These are phyloP conservation scores for Bombus sylvicola DNA, from an alignment of 1,140 invertebrate species.

Conservation along the genomic window DNA sequence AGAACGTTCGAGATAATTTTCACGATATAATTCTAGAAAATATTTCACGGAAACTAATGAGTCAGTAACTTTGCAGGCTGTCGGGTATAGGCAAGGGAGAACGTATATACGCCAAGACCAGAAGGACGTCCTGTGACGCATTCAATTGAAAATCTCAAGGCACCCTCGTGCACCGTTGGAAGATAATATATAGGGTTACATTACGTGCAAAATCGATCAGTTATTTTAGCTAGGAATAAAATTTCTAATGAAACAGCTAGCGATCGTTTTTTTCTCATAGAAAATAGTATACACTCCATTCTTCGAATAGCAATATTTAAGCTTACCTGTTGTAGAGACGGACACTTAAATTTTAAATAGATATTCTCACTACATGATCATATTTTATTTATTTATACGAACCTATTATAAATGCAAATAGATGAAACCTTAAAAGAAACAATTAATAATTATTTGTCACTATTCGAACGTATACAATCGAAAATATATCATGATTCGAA, in stretches of 20 bases:
- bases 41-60: slow-evolving; percentile 43
- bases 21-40: slow-evolving; percentile 58
- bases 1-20: not conserved
- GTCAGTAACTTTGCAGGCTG: slow-evolving; percentile 58
- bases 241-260: slow-evolving; percentile 38
- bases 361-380: not conserved
- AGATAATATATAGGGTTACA: slow-evolving; percentile 71
- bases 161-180: slow-evolving; percentile 73
- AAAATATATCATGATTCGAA: not conserved
- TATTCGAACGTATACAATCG: not conserved
- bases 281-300: not conserved
- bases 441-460: not conserved
- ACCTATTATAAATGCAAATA: not conserved
- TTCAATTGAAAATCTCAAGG: slow-evolving; percentile 81
- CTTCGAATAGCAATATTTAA: not conserved
- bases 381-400: not conserved
- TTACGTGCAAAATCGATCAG: slow-evolving; percentile 69
- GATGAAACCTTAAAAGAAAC: not conserved
- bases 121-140: slow-evolving; percentile 80
- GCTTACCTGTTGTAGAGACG: not conserved
- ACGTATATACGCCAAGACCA: slow-evolving; percentile 71
- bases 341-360: not conserved
- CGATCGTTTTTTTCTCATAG: not conserved
- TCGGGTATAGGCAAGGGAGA: slow-evolving; percentile 67
- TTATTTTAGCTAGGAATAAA: slow-evolving; percentile 54